Evolutionary conservation across 2,113 vertebrate species (phyloP), one percentile per base, ranked within the genome.

Genomic region (Anoura caudifer): DNA sequence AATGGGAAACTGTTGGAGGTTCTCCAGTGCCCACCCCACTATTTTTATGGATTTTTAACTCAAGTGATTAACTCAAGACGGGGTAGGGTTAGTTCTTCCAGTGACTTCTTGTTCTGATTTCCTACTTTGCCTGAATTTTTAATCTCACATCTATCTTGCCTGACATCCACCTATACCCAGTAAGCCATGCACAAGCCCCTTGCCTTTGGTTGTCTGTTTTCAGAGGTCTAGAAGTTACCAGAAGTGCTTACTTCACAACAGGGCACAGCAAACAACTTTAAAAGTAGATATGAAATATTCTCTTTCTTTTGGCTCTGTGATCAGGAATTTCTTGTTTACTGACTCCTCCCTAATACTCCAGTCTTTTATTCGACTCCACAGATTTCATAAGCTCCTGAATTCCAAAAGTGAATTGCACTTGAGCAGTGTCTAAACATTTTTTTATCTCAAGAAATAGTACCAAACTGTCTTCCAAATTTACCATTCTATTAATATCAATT

Each of bases 361-460:
- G 20, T 84, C 63, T 95, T 81, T 47, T 36, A 33, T 50, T 20
- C 41, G 59, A 79, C 26, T 61, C 36, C 72, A 52, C 4, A 79
- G 76, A 70, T 77, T 86, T 81, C 87, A 50, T 83, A 87, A 82
- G 31, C n/a, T 84, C 59, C 54, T 16, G 41, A 94, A 84, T 94
- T 95, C 19, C 38, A 47, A 84, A 67, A 88, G 13, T 16, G 43
- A 88, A 91, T 14, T 47, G 20, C 45, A 45, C 22, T 33, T 52
- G 38, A 45, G 86, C 41, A 33, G 43, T 87, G 16, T 43, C 33
- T 88, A 77, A 80, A 65, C 63, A 36, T 77, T 81, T 79, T 63
- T 63, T 87, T 59, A 87, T 73, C 28, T 87, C 61, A 76, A 82
- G 50, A 83, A 45, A 63, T 65, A 73, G 22, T 24, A 63, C 47